Percentiles rank a stretch among this genome's conserved stretches.
phyloP scores from a whole-genome alignment of 2,797 vertebrate species.

The Ibycter americanus region DNA sequence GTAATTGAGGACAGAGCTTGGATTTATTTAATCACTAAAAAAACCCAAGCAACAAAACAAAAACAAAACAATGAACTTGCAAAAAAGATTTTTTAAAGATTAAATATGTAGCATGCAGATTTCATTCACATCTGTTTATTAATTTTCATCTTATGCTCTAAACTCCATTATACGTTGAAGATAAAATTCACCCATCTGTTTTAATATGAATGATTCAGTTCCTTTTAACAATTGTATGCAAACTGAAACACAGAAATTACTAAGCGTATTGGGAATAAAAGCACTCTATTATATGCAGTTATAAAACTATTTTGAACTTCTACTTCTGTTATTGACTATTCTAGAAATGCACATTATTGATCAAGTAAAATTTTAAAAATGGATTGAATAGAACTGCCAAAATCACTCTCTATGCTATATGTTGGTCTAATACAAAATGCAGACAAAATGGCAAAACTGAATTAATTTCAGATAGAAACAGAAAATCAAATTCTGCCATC shows the following conservation, averaged over 20 bases:
- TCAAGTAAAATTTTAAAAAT: background rate
- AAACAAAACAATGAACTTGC: background rate
- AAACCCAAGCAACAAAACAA: too few species aligned
- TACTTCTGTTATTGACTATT: background rate
- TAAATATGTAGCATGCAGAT: background rate
- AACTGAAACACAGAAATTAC: background rate
- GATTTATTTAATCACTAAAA: background rate
- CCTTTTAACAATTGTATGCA: background rate
- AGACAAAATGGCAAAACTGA: background rate
- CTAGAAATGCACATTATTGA: background rate
- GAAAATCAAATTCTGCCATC: background rate
- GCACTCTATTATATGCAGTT: background rate
- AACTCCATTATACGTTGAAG: background rate
- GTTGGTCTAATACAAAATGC: background rate
- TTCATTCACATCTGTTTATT: background rate
- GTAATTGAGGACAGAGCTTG: background rate
- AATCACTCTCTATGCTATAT: background rate
- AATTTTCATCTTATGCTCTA: background rate
- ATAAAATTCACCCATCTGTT: constrained; percentile 13
- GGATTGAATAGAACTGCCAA: background rate
- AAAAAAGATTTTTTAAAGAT: background rate
- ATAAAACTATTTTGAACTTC: background rate
- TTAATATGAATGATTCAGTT: constrained; percentile 18
- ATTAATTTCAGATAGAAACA: background rate
- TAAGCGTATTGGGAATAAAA: background rate